phyloP scores from a whole-genome alignment of 2,113 vertebrate species.

The Anolis carolinensis region DNA sequence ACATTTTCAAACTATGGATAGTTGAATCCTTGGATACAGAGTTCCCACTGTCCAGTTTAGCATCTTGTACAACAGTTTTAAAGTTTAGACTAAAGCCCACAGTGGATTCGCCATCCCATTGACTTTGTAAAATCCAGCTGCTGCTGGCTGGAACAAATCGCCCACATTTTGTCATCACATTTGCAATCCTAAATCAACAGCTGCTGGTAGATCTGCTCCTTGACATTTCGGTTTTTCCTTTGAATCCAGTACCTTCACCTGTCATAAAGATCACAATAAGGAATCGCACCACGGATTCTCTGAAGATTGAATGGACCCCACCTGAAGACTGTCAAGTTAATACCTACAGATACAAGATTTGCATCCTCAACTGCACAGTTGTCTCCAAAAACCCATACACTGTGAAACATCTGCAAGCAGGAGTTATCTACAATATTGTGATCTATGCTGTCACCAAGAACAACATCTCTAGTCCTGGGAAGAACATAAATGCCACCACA shows the following conservation, averaged over 20 bases:
- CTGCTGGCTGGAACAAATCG: no score
- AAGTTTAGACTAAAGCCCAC: no score
- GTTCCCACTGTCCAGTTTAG: no score
- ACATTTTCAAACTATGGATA: no score
- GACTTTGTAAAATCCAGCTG: no score
- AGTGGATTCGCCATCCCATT: no score
- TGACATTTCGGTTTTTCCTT: not conserved
- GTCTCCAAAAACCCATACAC: not conserved
- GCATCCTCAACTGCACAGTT: not conserved
- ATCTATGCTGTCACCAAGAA: not conserved
- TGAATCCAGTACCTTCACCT: not conserved
- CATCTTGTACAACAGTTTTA: no score
- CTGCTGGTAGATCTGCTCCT: no score
- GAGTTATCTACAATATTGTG: not conserved
- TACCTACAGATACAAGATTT: not conserved
- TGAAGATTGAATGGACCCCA: not conserved
- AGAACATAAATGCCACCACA: not conserved
- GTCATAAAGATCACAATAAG: not conserved
- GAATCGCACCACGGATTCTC: not conserved
- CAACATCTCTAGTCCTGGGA: not conserved
- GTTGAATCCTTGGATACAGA: no score
- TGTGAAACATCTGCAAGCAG: not conserved
- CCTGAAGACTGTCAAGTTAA: not conserved
- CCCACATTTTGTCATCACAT: no score
- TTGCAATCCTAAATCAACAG: not conserved